Conservation (phyloP, 2,113 vertebrate species). For the Nibea coibor region DNA sequence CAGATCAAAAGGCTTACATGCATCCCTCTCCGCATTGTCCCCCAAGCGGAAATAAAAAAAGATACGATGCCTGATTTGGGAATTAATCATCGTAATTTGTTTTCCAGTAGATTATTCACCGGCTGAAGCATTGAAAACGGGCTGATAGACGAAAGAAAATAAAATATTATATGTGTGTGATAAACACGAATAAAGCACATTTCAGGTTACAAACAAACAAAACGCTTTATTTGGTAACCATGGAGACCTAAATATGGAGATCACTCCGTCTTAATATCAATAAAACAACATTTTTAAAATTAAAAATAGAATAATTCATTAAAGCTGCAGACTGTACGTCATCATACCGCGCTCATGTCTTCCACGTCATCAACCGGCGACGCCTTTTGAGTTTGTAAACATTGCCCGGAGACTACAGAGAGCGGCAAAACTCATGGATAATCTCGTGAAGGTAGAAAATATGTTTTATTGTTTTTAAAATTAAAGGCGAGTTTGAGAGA, state of each 20-base stretch:
- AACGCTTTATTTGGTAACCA: not conserved
- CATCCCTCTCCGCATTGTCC: slow-evolving; percentile 15
- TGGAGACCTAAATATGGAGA: not conserved
- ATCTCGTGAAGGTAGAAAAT: slow-evolving; percentile 77
- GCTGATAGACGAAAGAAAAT: not conserved
- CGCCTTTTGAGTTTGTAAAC: slow-evolving; percentile 62
- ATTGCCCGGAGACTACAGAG: slow-evolving; percentile 21
- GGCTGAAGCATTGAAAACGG: not conserved
- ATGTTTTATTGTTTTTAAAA: not conserved
- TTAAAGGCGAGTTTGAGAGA: not conserved
- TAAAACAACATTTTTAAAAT: not conserved
- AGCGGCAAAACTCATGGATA: slow-evolving; percentile 46
- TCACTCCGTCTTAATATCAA: not conserved
- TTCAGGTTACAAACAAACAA: not conserved
- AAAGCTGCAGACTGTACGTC: not conserved
- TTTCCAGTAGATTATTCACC: not conserved
- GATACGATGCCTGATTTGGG: not conserved
- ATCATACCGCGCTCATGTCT: not conserved
- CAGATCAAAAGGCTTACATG: slow-evolving; percentile 26
- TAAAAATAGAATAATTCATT: slow-evolving; percentile 2
- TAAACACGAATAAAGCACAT: not conserved
- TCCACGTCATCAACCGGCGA: slow-evolving; percentile 68
- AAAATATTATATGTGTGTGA: not conserved
- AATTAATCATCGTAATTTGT: slow-evolving; percentile 19
- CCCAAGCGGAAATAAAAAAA: slow-evolving; percentile 36